A percentile compares a stretch with the other conserved stretches of the same genome.
These are phyloP conservation scores for Scaptomyza tumidula DNA, from an alignment of 2,888 invertebrate genomes.

Conservation along the genomic window DNA sequence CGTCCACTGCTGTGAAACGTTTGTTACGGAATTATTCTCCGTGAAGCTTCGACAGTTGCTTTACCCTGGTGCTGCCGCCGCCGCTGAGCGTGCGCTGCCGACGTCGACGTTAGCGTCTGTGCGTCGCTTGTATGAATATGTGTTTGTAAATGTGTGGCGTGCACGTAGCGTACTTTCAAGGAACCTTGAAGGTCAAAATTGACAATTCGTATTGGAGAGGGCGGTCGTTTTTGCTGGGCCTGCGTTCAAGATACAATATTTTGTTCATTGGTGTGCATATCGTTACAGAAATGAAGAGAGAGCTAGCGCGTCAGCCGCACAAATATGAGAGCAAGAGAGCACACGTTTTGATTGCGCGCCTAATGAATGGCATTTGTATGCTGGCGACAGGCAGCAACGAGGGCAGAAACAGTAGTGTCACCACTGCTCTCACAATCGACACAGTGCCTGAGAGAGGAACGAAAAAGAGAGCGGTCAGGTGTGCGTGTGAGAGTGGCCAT, in stretches of 20 bases:
- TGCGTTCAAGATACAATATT: constrained; percentile 56
- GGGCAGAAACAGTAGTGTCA: constrained; percentile 21
- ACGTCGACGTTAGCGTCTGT: constrained; percentile 29
- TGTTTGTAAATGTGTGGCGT: constrained; percentile 27
- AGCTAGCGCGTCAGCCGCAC: constrained; percentile 12
- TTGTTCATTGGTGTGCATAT: constrained; percentile 26
- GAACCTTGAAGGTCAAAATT: constrained; percentile 85
- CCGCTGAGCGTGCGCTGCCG: constrained; percentile 35
- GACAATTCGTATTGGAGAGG: constrained; percentile 80
- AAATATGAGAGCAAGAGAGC: constrained; percentile 29
- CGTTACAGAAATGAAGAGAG: constrained; percentile 7
- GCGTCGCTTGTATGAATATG: constrained; percentile 31
- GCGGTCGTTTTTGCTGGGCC: constrained; percentile 51
- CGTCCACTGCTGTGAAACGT: constrained; percentile 81
- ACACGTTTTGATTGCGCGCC: constrained; percentile 26
- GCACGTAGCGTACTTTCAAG: constrained; percentile 79
- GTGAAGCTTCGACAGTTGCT: constrained; percentile 59
- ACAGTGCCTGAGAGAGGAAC: neutral
- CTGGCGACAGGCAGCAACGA: constrained; percentile 20
- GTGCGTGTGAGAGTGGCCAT: constrained; percentile 28
- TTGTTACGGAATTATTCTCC: constrained; percentile 81
- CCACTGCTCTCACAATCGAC: constrained; percentile 16
- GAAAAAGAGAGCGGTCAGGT: constrained; percentile 36
- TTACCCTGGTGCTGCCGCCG: constrained; percentile 46
- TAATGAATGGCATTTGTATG: constrained; percentile 41